Percentiles rank a stretch among this genome's conserved stretches.
Evolutionary conservation across 2,888 invertebrate genomes (phyloP).

Genomic region (Rotaria socialis): DNA sequence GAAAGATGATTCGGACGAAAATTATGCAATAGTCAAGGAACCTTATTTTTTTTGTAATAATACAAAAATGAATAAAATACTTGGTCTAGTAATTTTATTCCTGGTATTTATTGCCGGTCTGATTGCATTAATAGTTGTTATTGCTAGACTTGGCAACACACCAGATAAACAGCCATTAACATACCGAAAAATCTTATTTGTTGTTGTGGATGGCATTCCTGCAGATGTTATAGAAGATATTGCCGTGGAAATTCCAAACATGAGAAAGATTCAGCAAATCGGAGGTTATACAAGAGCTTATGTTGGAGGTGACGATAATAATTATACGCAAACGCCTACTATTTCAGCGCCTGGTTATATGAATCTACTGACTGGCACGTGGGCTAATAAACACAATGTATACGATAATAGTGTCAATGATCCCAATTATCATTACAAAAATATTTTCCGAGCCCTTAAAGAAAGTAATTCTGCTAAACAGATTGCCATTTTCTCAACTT

Average conservation of each 20-base stretch:
- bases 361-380: background rate
- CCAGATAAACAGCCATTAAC: no score
- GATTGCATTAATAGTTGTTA: no score
- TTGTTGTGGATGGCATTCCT: background rate
- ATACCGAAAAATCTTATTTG: background rate
- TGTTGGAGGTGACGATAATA: background rate
- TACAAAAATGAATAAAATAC: no score
- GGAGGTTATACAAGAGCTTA: background rate
- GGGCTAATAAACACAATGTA: background rate
- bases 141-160: no score
- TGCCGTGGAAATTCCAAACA: background rate
- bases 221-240: background rate
- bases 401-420: background rate
- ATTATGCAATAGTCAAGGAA: no score
- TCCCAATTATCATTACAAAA: constrained; percentile 5
- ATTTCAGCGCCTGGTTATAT: background rate
- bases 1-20: no score
- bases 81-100: no score
- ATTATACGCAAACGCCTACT: background rate
- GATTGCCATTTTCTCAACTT: background rate
- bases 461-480: background rate
- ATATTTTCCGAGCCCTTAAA: constrained; percentile 3
- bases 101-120: no score
- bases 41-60: no score
- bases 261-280: background rate